Conservation (phyloP, 2,113 vertebrate genomes). For the Geococcyx californianus region DNA sequence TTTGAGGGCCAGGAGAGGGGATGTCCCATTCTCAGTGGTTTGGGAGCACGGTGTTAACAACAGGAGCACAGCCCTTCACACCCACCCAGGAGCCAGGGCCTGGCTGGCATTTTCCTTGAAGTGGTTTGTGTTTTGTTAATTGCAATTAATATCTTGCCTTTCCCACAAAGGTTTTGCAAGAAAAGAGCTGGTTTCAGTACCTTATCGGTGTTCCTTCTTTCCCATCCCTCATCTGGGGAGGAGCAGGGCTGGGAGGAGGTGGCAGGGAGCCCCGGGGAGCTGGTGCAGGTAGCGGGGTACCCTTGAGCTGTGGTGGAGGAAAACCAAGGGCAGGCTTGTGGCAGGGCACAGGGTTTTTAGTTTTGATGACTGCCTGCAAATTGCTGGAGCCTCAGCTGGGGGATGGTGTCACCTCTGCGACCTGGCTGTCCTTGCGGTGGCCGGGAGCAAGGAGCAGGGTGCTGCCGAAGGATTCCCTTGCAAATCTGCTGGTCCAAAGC, state of each 20-base stretch:
- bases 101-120: background rate
- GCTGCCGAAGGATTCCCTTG: background rate
- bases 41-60: accelerated
- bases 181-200: background rate
- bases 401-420: background rate
- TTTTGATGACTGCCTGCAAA: background rate
- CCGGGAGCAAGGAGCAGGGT: accelerated
- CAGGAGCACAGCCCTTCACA: accelerated
- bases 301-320: background rate
- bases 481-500: background rate
- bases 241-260: background rate
- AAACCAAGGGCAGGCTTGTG: background rate
- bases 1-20: background rate
- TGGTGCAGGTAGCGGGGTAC: background rate
- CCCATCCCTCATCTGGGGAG: background rate
- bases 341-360: background rate
- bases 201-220: background rate
- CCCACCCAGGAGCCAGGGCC: background rate
- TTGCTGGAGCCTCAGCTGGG: background rate
- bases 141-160: background rate
- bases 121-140: background rate
- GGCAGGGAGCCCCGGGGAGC: background rate
- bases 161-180: background rate
- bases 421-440: background rate
- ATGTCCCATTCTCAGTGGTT: background rate